Evolutionary conservation across 1,140 invertebrate genomes (phyloP).

Genomic region (Drosophila ogumai): DNA sequence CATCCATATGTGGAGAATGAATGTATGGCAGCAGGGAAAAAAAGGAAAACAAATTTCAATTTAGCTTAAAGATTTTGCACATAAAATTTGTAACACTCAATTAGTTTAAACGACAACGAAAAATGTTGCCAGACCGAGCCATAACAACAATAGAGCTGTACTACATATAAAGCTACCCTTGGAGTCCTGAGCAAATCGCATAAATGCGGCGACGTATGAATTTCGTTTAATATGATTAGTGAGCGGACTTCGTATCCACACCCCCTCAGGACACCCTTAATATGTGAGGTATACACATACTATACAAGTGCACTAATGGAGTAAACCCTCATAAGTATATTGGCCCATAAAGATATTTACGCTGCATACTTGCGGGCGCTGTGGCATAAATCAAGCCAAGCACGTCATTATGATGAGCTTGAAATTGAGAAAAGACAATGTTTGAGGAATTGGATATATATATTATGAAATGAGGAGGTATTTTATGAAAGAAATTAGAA

Average conservation of each 20-base stretch:
- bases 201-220: conserved; percentile 83
- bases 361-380: conserved; percentile 77
- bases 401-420: conserved; percentile 51
- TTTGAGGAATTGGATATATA: conserved; percentile 9
- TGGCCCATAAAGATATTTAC: conserved; percentile 75
- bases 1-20: conserved; percentile 56
- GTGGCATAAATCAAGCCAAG: conserved; percentile 71
- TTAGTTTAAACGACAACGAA: conserved; percentile 82
- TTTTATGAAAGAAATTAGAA: not conserved
- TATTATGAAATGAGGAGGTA: no score
- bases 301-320: conserved; percentile 72
- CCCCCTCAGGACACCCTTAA: conserved; percentile 13
- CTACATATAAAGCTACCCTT: conserved; percentile 23
- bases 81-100: conserved; percentile 84
- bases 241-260: no score
- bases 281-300: conserved; percentile 21
- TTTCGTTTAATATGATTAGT: conserved; percentile 84
- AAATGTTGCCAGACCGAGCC: conserved; percentile 66
- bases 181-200: conserved; percentile 62
- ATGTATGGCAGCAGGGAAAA: conserved; percentile 45
- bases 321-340: conserved; percentile 43
- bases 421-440: not conserved
- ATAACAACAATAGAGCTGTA: conserved; percentile 43
- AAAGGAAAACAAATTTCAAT: conserved; percentile 79
- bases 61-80: conserved; percentile 83